Evolutionary conservation across 2,797 vertebrate species (phyloP).

Genomic region (Acanthopagrus latus): DNA sequence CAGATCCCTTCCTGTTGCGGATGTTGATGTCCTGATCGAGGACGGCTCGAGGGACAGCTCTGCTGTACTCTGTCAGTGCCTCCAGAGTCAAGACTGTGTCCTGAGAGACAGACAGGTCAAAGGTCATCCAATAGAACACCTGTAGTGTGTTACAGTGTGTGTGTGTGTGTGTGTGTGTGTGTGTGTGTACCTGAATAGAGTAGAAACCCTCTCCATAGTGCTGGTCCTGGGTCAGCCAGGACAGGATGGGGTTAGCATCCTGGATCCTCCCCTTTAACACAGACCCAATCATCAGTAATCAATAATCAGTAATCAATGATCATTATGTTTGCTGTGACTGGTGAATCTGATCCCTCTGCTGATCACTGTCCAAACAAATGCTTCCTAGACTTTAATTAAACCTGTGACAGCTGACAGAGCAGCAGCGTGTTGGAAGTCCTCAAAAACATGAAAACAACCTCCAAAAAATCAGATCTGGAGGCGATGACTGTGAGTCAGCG

Average conservation of each 20-base stretch:
- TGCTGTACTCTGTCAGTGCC: constrained; percentile 88
- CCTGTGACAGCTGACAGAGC: too few species aligned
- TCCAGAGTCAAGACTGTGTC: constrained; percentile 91
- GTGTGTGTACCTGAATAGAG: constrained; percentile 87
- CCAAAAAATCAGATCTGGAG: too few species aligned
- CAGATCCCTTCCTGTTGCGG: constrained; percentile 69
- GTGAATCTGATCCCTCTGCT: too few species aligned
- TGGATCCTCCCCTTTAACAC: constrained; percentile 73
- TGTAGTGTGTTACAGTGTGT: constrained; percentile 78
- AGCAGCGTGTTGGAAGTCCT: too few species aligned
- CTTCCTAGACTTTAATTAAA: too few species aligned
- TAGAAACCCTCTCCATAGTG: constrained; percentile 90
- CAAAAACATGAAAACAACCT: too few species aligned
- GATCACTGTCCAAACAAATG: too few species aligned
- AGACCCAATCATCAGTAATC: neutral
- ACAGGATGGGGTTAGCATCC: constrained; percentile 89
- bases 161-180: constrained; percentile 86
- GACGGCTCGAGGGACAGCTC: constrained; percentile 67
- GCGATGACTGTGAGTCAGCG: too few species aligned
- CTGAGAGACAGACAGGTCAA: constrained; percentile 72
- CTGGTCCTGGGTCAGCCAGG: constrained; percentile 93
- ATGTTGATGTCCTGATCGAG: constrained; percentile 88
- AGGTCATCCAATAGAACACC: neutral
- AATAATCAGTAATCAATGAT: too few species aligned
- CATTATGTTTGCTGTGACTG: too few species aligned